Conservation (phyloP, 2,888 invertebrate genomes). For the Pammene aurita region DNA sequence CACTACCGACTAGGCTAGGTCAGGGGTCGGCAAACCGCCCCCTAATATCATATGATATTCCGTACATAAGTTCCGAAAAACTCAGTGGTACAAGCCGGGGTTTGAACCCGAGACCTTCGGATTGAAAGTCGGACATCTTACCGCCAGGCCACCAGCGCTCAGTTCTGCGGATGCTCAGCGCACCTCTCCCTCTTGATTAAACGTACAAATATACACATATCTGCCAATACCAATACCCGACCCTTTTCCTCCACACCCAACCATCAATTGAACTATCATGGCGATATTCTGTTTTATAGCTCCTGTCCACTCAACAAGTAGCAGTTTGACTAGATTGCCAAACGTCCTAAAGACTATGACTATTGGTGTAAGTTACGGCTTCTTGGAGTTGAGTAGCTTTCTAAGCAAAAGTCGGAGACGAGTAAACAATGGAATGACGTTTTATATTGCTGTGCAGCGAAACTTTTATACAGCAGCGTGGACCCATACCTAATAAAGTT, state of each 20-base stretch:
- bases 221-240: conserved; percentile 13
- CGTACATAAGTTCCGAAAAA: too few relatives aligned
- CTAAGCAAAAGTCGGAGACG: not conserved
- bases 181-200: too few relatives aligned
- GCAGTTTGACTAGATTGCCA: conserved; percentile 54
- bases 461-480: not conserved
- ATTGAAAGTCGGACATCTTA: too few relatives aligned
- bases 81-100: too few relatives aligned
- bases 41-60: too few relatives aligned
- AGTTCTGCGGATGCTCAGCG: too few relatives aligned
- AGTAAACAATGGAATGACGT: conserved; percentile 12
- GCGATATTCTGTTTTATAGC: conserved; percentile 41
- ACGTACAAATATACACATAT: not conserved
- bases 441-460: conserved; percentile 9
- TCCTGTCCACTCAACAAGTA: conserved; percentile 56
- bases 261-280: conserved; percentile 41
- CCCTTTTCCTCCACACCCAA: conserved; percentile 34
- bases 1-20: too few relatives aligned
- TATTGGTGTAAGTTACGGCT: conserved; percentile 47
- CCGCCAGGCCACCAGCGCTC: too few relatives aligned
- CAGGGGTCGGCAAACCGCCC: too few relatives aligned
- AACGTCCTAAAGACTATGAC: conserved; percentile 44
- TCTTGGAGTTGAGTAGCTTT: conserved; percentile 5
- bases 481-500: not conserved
- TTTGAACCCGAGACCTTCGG: too few relatives aligned